These are phyloP conservation scores for Sander vitreus DNA, from an alignment of 2,113 vertebrate species.

Conservation along the genomic window DNA sequence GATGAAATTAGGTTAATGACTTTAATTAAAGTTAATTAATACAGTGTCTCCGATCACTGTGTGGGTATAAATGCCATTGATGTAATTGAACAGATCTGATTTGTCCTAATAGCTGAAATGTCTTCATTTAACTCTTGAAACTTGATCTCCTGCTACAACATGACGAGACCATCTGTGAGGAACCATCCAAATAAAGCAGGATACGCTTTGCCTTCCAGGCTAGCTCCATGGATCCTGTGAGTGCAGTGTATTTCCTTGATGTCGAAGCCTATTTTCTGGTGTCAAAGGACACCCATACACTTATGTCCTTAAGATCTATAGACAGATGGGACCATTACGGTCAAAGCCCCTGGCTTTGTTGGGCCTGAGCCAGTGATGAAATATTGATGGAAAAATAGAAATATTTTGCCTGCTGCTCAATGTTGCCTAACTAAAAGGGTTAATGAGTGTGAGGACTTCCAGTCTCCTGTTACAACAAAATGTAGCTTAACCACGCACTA, in stretches of 20 bases:
- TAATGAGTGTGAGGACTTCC: constrained; percentile 81
- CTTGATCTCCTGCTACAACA: constrained; percentile 72
- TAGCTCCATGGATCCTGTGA: constrained; percentile 59
- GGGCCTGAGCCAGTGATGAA: constrained; percentile 84
- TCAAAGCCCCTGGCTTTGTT: constrained; percentile 84
- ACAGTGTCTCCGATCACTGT: not conserved
- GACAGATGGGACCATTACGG: constrained; percentile 88
- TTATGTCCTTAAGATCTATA: constrained; percentile 78
- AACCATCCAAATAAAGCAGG: constrained; percentile 71
- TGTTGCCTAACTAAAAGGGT: constrained; percentile 82
- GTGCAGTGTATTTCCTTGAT: constrained; percentile 65
- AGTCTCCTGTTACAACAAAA: constrained; percentile 82
- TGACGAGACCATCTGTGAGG: constrained; percentile 81
- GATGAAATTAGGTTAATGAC: constrained; percentile 11
- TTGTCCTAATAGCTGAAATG: constrained; percentile 55
- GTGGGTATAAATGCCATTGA: constrained; percentile 25
- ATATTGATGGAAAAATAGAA: constrained; percentile 90
- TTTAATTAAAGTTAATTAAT: constrained; percentile 17
- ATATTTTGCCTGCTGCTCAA: constrained; percentile 87
- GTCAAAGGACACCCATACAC: constrained; percentile 83
- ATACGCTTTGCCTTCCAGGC: constrained; percentile 77
- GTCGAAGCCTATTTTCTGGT: constrained; percentile 78
- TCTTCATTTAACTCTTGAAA: constrained; percentile 70
- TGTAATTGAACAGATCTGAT: constrained; percentile 34
- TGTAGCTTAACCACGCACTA: constrained; percentile 60